Evolutionary conservation across 2,113 vertebrate species (phyloP), one percentile per base, ranked within the genome.

Genomic region (Istiophorus platypterus): DNA sequence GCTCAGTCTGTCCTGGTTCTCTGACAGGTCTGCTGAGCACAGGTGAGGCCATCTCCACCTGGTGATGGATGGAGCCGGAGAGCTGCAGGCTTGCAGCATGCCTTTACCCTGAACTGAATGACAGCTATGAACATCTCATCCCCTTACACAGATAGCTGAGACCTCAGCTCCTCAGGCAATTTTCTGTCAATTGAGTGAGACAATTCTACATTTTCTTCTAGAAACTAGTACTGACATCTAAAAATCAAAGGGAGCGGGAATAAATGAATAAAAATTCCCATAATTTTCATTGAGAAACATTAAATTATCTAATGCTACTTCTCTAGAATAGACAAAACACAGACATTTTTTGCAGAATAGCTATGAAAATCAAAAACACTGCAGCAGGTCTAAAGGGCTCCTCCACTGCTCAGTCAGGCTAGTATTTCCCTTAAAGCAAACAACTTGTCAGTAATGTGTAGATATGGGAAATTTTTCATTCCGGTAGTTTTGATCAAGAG

Each of bases 21-120:
- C 78, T 81, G 85, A 91, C 79, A 69, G 89, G 66, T 82, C 72
- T 29, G 20, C 74, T 64, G 72, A 69, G 84, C 67, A 82, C 76
- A 89, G 81, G 88, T 88, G 64, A 84, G 47, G 65, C 59, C 41
- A 15, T 37, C 70, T 76, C 71, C 0, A 4, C 58, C 13, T 34
- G 67, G 76, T 80, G 80, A 83, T 29, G 62, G 89, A 88, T 20
- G 7, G 64, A 49, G 26, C 54, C 18, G 0, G 49, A 83, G 65
- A 75, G 69, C 91, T 85, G 56, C 78, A 52, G 80, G 79, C 89
- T 81, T 54, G 58, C 9, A 0, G 29, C 64, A 37, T 24, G 37
- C 72, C 85, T 86, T 57, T 13, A 39, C n/a, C 7, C 34, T 2
- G 22, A 82, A 77, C 62, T 80, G 84, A 87, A 67, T 75, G 85